phyloP scores from a whole-genome alignment of 2,797 vertebrate species.

The Apogon talboti region DNA sequence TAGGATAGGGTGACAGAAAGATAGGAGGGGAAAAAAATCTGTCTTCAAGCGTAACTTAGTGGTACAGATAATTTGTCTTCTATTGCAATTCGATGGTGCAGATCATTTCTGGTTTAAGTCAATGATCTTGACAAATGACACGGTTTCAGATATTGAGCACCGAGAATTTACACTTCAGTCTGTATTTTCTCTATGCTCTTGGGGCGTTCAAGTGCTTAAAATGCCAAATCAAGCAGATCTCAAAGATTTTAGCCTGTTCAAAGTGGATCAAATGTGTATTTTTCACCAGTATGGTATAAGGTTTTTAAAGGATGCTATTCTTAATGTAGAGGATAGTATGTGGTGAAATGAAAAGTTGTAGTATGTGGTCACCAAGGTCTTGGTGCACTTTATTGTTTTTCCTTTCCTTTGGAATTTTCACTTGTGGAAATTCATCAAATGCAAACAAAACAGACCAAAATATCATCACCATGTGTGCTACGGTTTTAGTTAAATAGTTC shows the following conservation, averaged over 20 bases:
- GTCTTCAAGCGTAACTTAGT: slow-evolving; percentile 31
- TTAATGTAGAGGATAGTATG: neutral
- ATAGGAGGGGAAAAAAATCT: neutral
- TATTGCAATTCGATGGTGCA: slow-evolving; percentile 38
- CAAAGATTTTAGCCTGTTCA: slow-evolving; percentile 18
- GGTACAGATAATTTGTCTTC: slow-evolving; percentile 46
- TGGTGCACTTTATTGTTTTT: slow-evolving; percentile 10
- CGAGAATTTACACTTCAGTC: slow-evolving; percentile 2
- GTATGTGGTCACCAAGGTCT: slow-evolving; percentile 15
- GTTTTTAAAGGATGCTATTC: slow-evolving; percentile 15
- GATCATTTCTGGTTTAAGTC: slow-evolving; percentile 37
- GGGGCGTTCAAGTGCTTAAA: slow-evolving; percentile 20
- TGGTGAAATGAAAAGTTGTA: neutral
- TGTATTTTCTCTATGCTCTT: slow-evolving; percentile 21
- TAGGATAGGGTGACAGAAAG: slow-evolving; percentile 23
- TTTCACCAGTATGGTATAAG: neutral
- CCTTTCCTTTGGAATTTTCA: slow-evolving; percentile 19
- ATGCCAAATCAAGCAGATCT: slow-evolving; percentile 17
- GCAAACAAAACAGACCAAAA: neutral
- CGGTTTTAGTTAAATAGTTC: neutral
- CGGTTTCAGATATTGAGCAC: slow-evolving; percentile 38
- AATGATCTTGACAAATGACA: slow-evolving; percentile 50
- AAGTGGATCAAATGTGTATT: slow-evolving; percentile 17
- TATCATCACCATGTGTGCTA: neutral
- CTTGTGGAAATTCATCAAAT: slow-evolving; percentile 13